Evolutionary conservation across 2,888 invertebrate genomes (phyloP).

Genomic region (Limnephilus auricula): DNA sequence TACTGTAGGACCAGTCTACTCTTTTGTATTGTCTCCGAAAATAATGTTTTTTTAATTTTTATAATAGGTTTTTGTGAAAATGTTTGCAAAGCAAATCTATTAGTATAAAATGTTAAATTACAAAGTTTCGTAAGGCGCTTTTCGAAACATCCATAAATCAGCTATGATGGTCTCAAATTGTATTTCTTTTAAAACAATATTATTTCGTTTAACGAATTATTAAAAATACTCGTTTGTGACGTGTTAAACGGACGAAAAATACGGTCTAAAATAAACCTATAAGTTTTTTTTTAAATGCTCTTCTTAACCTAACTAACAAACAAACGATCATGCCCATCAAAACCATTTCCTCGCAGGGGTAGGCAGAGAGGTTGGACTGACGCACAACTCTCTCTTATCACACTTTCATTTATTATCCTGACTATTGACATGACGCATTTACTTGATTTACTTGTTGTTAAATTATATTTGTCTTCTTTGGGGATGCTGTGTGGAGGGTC

Average conservation of each 20-base stretch:
- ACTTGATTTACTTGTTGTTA: too few relatives aligned
- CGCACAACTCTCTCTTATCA: not conserved
- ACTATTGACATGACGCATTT: too few relatives aligned
- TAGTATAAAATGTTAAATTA: not conserved
- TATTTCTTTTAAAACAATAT: not conserved
- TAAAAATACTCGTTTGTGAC: not conserved
- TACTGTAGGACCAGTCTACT: too few relatives aligned
- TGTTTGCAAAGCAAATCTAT: not conserved
- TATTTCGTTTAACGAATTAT: not conserved
- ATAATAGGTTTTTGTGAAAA: not conserved
- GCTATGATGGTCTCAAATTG: not conserved
- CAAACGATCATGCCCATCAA: not conserved
- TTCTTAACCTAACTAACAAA: not conserved
- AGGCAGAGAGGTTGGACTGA: not conserved
- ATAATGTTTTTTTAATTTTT: too few relatives aligned
- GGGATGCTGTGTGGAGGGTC: too few relatives aligned
- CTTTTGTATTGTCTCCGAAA: too few relatives aligned
- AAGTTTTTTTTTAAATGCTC: not conserved
- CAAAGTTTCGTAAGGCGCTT: not conserved
- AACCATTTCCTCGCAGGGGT: too few relatives aligned
- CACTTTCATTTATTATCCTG: too few relatives aligned
- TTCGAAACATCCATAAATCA: not conserved
- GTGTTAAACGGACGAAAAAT: not conserved
- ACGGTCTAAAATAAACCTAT: not conserved
- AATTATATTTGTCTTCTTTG: too few relatives aligned